Evolutionary conservation across 64 coral and sea anemone genomes (phyloP).

Genomic region (Actinia tenebrosa): DNA sequence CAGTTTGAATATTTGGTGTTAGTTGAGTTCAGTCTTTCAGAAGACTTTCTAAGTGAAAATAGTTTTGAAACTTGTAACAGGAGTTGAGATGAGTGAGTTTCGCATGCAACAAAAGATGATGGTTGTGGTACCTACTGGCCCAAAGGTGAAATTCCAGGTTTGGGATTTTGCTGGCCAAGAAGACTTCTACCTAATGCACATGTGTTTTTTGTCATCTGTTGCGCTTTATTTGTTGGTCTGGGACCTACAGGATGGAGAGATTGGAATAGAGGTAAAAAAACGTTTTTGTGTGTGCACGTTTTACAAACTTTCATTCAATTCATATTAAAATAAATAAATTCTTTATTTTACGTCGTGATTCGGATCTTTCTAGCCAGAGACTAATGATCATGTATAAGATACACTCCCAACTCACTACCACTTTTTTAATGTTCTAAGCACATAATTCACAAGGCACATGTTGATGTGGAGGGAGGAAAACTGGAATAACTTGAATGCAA

Average conservation of each 20-base stretch:
- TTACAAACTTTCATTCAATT: too few species aligned
- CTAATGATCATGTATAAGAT: too few species aligned
- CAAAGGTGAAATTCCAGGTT: constrained; percentile 33
- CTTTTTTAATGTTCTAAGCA: too few species aligned
- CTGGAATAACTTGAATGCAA: too few species aligned
- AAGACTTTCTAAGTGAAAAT: neutral
- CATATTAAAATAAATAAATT: too few species aligned
- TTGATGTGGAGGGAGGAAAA: too few species aligned
- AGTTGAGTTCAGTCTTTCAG: neutral
- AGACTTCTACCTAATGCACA: constrained; percentile 52
- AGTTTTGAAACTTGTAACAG: neutral
- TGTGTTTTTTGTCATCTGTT: constrained; percentile 67
- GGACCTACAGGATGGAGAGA: constrained; percentile 42
- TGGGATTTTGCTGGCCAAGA: constrained; percentile 64
- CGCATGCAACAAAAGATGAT: neutral
- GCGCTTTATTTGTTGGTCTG: constrained; percentile 64
- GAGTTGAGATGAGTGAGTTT: constrained; percentile 51
- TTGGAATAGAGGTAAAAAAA: constrained; percentile 7
- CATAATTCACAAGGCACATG: too few species aligned
- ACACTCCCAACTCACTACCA: too few species aligned
- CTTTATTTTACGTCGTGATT: too few species aligned
- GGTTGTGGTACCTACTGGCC: neutral
- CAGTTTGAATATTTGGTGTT: neutral
- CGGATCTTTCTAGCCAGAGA: too few species aligned
- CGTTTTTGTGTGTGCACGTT: too few species aligned